These are phyloP conservation scores for Phrynosoma platyrhinos DNA, from an alignment of 2,113 vertebrate genomes.

Conservation along the genomic window DNA sequence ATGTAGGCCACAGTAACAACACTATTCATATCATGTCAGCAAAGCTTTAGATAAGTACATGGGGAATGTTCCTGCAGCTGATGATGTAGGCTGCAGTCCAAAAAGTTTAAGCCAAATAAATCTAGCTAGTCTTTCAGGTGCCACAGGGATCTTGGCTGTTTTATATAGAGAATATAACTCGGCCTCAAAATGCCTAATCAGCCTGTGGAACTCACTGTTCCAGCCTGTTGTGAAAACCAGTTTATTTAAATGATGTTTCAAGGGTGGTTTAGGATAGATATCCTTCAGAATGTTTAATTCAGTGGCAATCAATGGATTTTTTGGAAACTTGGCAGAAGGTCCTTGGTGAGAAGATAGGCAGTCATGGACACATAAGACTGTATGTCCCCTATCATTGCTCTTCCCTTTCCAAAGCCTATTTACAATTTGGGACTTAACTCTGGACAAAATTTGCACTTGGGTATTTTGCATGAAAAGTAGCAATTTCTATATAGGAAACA, in stretches of 20 bases:
- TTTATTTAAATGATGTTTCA: background rate
- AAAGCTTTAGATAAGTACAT: background rate
- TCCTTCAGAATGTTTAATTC: background rate
- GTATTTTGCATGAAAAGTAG: too few species aligned
- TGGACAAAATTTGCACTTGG: too few species aligned
- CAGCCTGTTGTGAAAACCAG: background rate
- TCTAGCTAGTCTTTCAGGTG: too few species aligned
- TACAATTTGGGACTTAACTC: too few species aligned
- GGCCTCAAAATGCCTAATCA: background rate
- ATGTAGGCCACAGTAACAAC: background rate
- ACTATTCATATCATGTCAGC: background rate
- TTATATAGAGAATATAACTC: background rate
- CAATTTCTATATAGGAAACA: too few species aligned
- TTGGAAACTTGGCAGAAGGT: background rate
- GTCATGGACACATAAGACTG: background rate
- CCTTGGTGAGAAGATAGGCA: background rate
- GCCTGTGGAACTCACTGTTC: background rate
- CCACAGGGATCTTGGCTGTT: too few species aligned
- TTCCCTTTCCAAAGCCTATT: too few species aligned
- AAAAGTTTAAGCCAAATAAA: too few species aligned
- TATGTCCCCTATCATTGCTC: too few species aligned
- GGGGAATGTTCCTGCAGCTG: too few species aligned
- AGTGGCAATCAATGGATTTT: background rate
- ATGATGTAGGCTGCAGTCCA: too few species aligned
- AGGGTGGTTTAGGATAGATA: background rate